Percentiles rank a stretch among this genome's conserved stretches.
Conservation (phyloP, 2,113 vertebrate genomes). For the Cervus canadensis region DNA sequence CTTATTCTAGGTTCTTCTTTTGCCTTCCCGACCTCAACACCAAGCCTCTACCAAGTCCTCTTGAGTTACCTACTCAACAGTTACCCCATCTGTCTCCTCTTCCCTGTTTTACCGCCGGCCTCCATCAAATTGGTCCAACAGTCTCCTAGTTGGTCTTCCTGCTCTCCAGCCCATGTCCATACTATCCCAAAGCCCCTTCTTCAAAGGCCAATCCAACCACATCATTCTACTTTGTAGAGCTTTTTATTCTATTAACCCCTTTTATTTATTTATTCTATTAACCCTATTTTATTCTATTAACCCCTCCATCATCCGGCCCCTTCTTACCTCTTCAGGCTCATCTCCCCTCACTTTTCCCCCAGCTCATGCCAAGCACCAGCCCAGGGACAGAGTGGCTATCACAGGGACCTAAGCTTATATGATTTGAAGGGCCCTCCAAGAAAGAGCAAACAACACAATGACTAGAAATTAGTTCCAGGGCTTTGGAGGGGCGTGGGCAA, state of each 20-base stretch:
- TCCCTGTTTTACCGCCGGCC: background rate
- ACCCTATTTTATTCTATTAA: background rate
- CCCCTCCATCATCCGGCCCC: background rate
- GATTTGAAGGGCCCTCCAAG: background rate
- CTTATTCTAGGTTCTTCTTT: conserved; percentile 10
- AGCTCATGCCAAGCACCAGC: background rate
- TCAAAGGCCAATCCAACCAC: background rate
- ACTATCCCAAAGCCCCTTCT: background rate
- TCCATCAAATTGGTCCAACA: background rate
- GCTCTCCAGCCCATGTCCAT: background rate
- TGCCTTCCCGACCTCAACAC: background rate
- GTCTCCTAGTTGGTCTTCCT: background rate
- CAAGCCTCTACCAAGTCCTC: background rate
- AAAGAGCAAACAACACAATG: background rate
- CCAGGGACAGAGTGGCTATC: background rate
- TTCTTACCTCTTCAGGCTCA: background rate
- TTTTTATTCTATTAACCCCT: background rate
- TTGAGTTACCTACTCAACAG: background rate
- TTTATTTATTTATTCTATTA: too few relatives aligned
- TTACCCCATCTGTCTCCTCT: background rate
- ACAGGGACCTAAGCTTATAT: background rate
- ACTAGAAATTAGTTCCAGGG: background rate
- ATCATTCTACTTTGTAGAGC: background rate
- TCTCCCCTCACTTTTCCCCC: background rate
- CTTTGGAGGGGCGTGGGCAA: background rate